Evolutionary conservation across 1,140 invertebrate genomes (phyloP).

Genomic region (Diorhabda sublineata): DNA sequence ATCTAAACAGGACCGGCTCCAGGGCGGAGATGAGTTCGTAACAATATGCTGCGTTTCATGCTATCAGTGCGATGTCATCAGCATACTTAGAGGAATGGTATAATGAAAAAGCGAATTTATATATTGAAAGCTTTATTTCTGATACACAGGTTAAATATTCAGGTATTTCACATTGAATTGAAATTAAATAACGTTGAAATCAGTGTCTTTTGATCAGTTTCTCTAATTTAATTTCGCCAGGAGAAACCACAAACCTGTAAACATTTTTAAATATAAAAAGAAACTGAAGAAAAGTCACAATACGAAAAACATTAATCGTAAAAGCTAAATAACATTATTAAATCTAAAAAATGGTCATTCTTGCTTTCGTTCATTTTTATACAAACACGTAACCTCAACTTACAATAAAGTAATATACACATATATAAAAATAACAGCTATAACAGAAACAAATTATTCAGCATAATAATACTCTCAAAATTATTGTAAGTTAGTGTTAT

Average conservation of each 20-base stretch:
- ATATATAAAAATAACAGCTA: constrained; percentile 41
- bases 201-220: constrained; percentile 11
- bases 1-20: too few relatives aligned
- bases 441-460: constrained; percentile 35
- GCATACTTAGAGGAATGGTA: too few relatives aligned
- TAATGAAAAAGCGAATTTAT: constrained; percentile 7
- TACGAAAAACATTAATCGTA: constrained; percentile 19
- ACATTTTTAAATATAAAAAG: constrained; percentile 9
- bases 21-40: too few relatives aligned
- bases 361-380: constrained; percentile 34
- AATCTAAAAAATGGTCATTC: constrained; percentile 25
- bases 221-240: constrained; percentile 14
- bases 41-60: too few relatives aligned
- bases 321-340: constrained; percentile 35
- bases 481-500: constrained; percentile 32
- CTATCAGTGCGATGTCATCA: too few relatives aligned
- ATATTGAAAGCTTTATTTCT: constrained; percentile 42
- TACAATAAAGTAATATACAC: constrained; percentile 36
- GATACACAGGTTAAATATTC: constrained; percentile 40
- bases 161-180: constrained; percentile 27
- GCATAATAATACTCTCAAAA: constrained; percentile 24
- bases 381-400: constrained; percentile 41
- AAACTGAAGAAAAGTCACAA: constrained; percentile 7
- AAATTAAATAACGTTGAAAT: constrained; percentile 26
- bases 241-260: constrained; percentile 39